Conservation (phyloP, 2,113 vertebrate species). For the Vulpes vulpes region DNA sequence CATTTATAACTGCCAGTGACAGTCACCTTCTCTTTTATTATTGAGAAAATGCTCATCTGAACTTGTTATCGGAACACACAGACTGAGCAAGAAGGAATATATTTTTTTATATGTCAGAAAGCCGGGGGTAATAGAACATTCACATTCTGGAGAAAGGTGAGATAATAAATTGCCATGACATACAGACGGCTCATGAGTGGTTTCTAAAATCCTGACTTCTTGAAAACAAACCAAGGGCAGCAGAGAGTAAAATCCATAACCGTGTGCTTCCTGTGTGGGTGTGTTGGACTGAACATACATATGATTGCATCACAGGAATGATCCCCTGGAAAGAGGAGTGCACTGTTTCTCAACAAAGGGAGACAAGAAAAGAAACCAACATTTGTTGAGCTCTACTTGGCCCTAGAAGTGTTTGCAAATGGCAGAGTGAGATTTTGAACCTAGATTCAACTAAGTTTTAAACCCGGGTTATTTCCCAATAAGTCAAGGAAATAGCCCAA, state of each 20-base stretch:
- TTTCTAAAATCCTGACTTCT: conserved; percentile 12
- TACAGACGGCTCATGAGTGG: background rate
- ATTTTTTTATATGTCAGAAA: conserved; percentile 35
- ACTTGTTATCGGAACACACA: conserved; percentile 54
- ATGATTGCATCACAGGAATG: background rate
- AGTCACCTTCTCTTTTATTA: conserved; percentile 25
- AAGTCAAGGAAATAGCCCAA: conserved; percentile 11
- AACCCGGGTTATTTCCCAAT: conserved; percentile 29
- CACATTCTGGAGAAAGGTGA: conserved; percentile 41
- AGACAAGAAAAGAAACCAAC: background rate
- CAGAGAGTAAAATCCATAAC: background rate
- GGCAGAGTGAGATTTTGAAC: conserved; percentile 46
- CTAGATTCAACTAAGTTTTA: background rate
- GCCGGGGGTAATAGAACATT: conserved; percentile 8
- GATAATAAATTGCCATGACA: background rate
- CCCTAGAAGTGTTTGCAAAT: background rate
- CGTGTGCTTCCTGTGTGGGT: background rate
- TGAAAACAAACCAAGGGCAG: conserved; percentile 1
- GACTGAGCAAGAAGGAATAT: background rate
- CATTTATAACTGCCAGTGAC: background rate
- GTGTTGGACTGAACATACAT: background rate
- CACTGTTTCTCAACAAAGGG: background rate
- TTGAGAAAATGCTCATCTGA: conserved; percentile 34
- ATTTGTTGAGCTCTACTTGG: background rate
- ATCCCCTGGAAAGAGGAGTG: background rate